phyloP scores from a whole-genome alignment of 2,888 invertebrate genomes.

The Polydrusus pterygomalis region DNA sequence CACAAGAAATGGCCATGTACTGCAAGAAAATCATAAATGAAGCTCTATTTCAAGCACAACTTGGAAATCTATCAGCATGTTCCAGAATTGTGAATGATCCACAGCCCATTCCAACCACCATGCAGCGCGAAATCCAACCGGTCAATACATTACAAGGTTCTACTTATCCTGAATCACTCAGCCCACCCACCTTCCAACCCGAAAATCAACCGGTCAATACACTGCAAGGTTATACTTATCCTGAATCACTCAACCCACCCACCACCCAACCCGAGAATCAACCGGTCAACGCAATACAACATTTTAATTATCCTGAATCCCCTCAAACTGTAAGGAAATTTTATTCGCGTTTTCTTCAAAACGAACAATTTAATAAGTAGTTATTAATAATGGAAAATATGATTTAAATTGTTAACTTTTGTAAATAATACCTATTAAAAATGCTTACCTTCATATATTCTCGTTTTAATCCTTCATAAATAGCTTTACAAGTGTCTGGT shows the following conservation, averaged over 20 bases:
- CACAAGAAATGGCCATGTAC: conserved; percentile 16
- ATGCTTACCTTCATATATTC: no score
- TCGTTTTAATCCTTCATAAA: conserved; percentile 6
- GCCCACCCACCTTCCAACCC: background rate
- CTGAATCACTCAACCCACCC: background rate
- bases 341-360: background rate
- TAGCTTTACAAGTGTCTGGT: conserved; percentile 25
- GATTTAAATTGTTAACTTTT: conserved; percentile 15
- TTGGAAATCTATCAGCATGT: conserved; percentile 5
- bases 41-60: conserved; percentile 14
- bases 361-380: background rate
- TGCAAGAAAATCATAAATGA: conserved; percentile 34
- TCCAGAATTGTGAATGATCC: conserved; percentile 2
- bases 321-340: no score
- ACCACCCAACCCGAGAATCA: no score
- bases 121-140: no score
- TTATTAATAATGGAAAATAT: conserved; percentile 11
- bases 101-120: background rate
- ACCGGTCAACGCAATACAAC: background rate
- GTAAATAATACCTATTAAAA: background rate
- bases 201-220: no score
- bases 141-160: background rate
- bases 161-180: background rate
- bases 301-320: background rate
- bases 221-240: background rate